These are phyloP conservation scores for Melikaiella ostensackeni DNA, from an alignment of 2,888 invertebrate species.

Conservation along the genomic window DNA sequence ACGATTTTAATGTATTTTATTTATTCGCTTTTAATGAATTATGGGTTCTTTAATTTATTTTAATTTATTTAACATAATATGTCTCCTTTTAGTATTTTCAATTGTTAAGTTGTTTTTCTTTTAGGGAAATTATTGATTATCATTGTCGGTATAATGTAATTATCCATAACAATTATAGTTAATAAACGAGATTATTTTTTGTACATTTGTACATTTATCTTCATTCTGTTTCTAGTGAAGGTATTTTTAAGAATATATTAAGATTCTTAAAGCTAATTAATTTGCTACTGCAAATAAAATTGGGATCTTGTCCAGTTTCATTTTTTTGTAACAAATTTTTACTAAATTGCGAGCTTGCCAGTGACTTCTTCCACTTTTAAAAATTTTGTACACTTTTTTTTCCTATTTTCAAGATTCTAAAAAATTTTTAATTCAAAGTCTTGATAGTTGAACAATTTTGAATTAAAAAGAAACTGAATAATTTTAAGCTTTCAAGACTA, in stretches of 20 bases:
- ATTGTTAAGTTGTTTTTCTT: not conserved
- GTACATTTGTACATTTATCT: not conserved
- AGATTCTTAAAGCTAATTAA: no score
- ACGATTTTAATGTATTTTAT: not conserved
- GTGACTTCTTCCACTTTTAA: no score
- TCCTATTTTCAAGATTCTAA: no score
- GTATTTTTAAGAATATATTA: no score
- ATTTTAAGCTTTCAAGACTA: no score
- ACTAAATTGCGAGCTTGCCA: no score
- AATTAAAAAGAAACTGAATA: no score
- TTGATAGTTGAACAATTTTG: no score
- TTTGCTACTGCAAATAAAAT: not conserved
- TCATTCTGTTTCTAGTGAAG: not conserved
- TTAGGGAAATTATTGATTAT: not conserved
- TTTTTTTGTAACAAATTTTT: not conserved
- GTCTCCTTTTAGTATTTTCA: not conserved
- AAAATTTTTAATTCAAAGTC: no score
- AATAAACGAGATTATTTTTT: not conserved
- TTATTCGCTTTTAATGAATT: not conserved
- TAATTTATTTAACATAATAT: not conserved
- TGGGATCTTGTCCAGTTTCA: not conserved
- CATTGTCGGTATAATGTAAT: not conserved
- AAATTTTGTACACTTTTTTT: no score
- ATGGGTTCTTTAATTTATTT: not conserved
- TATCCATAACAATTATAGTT: not conserved